Percentiles rank a stretch among this genome's conserved stretches.
phyloP scores from a whole-genome alignment of 2,888 invertebrate genomes.

The Xylota segnis region DNA sequence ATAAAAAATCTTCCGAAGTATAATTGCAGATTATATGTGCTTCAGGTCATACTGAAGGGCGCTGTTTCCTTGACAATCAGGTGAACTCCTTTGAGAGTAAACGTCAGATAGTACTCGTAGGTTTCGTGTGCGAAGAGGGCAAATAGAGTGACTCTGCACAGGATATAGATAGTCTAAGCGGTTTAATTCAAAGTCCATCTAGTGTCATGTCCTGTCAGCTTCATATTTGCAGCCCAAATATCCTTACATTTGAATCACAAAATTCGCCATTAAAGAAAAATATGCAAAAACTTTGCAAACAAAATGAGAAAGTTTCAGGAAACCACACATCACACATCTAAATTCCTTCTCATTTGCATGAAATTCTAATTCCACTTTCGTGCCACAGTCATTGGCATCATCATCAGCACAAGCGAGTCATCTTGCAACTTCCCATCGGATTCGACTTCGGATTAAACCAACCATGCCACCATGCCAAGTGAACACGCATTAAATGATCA shows the following conservation, averaged over 20 bases:
- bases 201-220: no score
- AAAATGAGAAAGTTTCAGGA: slow-evolving; percentile 30
- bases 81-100: no score
- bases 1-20: no score
- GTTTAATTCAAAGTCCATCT: no score
- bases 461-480: slow-evolving; percentile 9
- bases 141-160: no score
- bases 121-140: no score
- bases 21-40: no score
- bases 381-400: slow-evolving; percentile 3
- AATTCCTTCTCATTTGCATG: slow-evolving; percentile 26
- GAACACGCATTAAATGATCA: not conserved
- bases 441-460: slow-evolving; percentile 7
- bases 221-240: no score
- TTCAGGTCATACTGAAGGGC: no score
- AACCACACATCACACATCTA: slow-evolving; percentile 1
- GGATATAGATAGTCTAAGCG: no score
- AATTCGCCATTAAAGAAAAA: not conserved
- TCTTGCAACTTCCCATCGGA: not conserved
- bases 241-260: not conserved
- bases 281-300: not conserved
- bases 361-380: slow-evolving; percentile 25
- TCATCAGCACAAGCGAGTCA: not conserved
- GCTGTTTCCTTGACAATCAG: no score
- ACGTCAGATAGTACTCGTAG: no score